These are phyloP conservation scores for Tenebrosternarchus preto DNA, from an alignment of 2,113 vertebrate genomes.

Conservation along the genomic window DNA sequence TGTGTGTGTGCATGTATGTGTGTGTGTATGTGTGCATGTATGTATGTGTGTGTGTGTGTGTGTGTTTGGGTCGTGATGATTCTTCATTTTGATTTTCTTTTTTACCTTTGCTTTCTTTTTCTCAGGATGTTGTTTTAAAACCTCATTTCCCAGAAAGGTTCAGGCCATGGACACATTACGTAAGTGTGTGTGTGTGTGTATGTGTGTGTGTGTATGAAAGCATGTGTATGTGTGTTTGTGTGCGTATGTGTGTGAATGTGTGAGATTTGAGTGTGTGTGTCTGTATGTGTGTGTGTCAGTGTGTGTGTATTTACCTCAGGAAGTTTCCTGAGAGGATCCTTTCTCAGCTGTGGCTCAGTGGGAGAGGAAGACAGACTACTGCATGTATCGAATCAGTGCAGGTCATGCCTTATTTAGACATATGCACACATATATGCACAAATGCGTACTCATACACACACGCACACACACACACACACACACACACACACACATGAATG, in stretches of 20 bases:
- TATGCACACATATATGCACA: not conserved
- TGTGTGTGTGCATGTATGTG: constrained; percentile 38
- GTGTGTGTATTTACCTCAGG: no score
- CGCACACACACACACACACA: not conserved
- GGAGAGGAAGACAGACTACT: not conserved
- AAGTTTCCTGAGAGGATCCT: not conserved
- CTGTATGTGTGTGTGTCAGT: not conserved
- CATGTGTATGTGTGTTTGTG: not conserved
- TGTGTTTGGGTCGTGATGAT: no score
- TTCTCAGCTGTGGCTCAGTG: not conserved
- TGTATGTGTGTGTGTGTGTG: not conserved
- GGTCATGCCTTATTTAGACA: no score
- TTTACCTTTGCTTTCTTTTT: constrained; percentile 50
- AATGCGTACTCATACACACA: constrained; percentile 11
- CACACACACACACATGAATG: no score
- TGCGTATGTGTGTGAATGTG: no score
- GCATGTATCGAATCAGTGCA: not conserved
- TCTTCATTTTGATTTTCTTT: constrained; percentile 51
- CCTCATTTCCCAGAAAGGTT: constrained; percentile 23
- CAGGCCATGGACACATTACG: not conserved
- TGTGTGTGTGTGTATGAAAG: not conserved
- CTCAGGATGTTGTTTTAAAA: not conserved
- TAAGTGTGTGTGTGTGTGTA: constrained; percentile 4
- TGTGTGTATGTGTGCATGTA: not conserved
- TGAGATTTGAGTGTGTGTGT: no score